Conservation (phyloP, 2,113 vertebrate genomes). For the Nibea coibor region DNA sequence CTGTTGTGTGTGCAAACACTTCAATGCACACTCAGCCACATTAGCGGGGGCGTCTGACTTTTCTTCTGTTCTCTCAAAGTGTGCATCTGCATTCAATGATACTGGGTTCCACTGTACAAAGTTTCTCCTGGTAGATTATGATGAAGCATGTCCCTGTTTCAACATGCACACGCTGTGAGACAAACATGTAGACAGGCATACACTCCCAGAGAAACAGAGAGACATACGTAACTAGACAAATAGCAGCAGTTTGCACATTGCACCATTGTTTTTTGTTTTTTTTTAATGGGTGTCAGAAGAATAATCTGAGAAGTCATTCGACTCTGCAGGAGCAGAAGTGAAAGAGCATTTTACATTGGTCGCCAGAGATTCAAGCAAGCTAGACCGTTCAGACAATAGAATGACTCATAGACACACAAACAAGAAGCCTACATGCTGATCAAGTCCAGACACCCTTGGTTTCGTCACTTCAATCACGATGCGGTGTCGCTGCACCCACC, state of each 20-base stretch:
- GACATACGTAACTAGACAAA: slow-evolving; percentile 6
- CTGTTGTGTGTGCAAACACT: slow-evolving; percentile 23
- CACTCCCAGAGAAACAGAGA: background rate
- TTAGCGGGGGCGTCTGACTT: background rate
- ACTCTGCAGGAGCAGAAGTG: slow-evolving; percentile 32
- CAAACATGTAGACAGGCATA: slow-evolving; percentile 11
- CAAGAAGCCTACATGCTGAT: slow-evolving; percentile 23
- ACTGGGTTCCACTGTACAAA: slow-evolving; percentile 12
- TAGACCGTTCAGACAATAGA: slow-evolving; percentile 30
- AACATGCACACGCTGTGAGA: slow-evolving; percentile 17
- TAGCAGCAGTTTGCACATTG: slow-evolving; percentile 7
- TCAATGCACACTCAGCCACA: slow-evolving; percentile 8
- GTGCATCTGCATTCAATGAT: background rate
- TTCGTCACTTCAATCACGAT: slow-evolving; percentile 39
- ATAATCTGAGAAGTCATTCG: slow-evolving; percentile 43
- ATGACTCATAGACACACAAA: slow-evolving; percentile 51
- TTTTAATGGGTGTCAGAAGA: background rate
- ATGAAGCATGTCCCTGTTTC: slow-evolving; percentile 37
- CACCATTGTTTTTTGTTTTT: slow-evolving; percentile 25
- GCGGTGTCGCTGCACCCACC: slow-evolving; percentile 16
- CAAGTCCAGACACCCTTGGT: slow-evolving; percentile 53
- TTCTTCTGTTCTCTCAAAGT: slow-evolving; percentile 1
- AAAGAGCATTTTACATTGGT: slow-evolving; percentile 7
- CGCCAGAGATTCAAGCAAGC: slow-evolving; percentile 18
- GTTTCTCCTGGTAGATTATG: slow-evolving; percentile 33